phyloP scores from a whole-genome alignment of 2,797 vertebrate species.

The Squalus acanthias region DNA sequence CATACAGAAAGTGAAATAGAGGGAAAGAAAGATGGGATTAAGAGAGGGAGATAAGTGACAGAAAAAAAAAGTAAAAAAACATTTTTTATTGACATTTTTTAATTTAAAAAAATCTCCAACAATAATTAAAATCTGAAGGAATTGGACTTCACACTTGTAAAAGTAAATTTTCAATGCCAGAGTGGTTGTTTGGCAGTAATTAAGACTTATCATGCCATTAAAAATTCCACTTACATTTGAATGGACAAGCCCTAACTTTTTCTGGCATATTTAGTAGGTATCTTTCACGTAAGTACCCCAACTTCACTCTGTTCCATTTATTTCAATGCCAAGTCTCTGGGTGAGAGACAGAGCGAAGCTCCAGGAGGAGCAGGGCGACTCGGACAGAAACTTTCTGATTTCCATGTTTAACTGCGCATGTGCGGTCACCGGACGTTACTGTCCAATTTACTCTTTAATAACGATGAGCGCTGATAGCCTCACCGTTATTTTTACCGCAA shows the following conservation, averaged over 20 bases:
- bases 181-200: not conserved
- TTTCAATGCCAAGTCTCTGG: not conserved
- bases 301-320: not conserved
- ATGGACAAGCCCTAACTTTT: not conserved
- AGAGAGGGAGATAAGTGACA: not conserved
- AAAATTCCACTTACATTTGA: not conserved
- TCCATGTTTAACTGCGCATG: not conserved
- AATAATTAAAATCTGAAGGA: not conserved
- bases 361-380: not conserved
- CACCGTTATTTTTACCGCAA: not conserved
- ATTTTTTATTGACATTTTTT: not conserved
- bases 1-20: not conserved
- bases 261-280: not conserved
- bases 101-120: not conserved
- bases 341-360: too few species aligned
- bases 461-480: not conserved
- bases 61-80: not conserved
- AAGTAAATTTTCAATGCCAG: not conserved
- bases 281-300: not conserved
- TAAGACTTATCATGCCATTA: not conserved
- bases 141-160: not conserved
- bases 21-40: not conserved
- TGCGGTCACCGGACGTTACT: not conserved
- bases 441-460: not conserved
- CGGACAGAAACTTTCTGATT: not conserved